Evolutionary conservation across 2,888 invertebrate genomes (phyloP), one percentile per base, ranked within the genome.

Genomic region (Agrochola lota): DNA sequence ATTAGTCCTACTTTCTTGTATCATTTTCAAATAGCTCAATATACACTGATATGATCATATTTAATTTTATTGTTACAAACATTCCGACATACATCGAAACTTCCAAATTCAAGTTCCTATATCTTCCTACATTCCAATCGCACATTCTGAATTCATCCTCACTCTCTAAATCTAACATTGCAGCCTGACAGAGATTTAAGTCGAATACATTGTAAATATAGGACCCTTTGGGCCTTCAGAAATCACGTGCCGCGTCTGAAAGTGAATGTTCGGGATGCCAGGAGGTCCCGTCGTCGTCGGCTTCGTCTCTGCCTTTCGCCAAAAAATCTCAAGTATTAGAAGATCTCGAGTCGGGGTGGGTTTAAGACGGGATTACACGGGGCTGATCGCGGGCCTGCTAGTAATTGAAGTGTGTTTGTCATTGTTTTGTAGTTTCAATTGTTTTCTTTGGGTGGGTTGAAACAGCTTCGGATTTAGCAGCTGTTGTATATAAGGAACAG

Each of bases 321-420:
- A 78, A 87, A 88, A 89, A 87, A 88, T 88, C 78, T 82, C 87
- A 83, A 85, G 74, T 80, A 87, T 87, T 88, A 88, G 73, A 78
- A 78, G 77, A 72, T 83, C 82, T 76, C 77, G 74, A 81, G 77
- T 78, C 35, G 70, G 76, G 70, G 71, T n/a, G 83, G 78, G 86
- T n/a, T 70, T 74, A 77, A 62, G 69, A 63, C 43, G 15, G 87
- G 87, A 84, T 86, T 86, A 86, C 84, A 79, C 59, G 70, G 71
- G 62, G 59, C 81, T 71, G 63, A 70, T 80, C 80, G 77, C 40
- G 71, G 62, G 70, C 20, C 43, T 70, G 66, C 43, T 79, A 35
- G 84, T 78, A 86, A 86, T 83, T 83, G 86, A 78, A 86, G 79
- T 84, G 71, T 62, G 74, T 83, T 84, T 74, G 71, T 83, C 86